Evolutionary conservation across 1,140 invertebrate genomes (phyloP).

Genomic region (Saccostrea echinata): DNA sequence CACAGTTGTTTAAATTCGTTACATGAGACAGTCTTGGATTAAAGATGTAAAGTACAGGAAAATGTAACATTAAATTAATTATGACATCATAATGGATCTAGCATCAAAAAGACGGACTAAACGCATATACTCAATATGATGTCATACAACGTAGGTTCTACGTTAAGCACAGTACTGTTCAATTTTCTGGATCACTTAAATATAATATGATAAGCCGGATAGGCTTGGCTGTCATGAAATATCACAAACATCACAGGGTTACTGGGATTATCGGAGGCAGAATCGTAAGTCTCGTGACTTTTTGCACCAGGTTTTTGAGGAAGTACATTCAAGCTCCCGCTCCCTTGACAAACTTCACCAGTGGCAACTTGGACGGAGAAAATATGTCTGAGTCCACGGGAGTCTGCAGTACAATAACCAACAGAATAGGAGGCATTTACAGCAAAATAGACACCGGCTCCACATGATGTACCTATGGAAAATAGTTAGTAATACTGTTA

Average conservation of each 20-base stretch:
- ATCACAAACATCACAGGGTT: conserved; percentile 65
- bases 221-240: conserved; percentile 67
- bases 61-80: no score
- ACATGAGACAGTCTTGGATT: no score
- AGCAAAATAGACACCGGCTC: conserved; percentile 62
- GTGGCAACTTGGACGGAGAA: conserved; percentile 59
- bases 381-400: conserved; percentile 54
- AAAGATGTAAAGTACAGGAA: no score
- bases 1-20: no score
- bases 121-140: no score
- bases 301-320: conserved; percentile 49
- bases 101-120: no score
- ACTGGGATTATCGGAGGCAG: conserved; percentile 54
- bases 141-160: no score
- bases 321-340: conserved; percentile 46
- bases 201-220: conserved; percentile 63
- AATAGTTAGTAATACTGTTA: neutral
- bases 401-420: conserved; percentile 42
- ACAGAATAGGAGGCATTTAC: conserved; percentile 58
- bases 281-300: conserved; percentile 58
- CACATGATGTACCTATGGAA: conserved; percentile 50
- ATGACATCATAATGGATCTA: no score
- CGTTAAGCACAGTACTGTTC: no score
- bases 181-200: conserved; percentile 38
- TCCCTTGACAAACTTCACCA: conserved; percentile 56